Percentiles rank a stretch among this genome's conserved stretches.
Evolutionary conservation across 2,113 vertebrate species (phyloP).

Genomic region (Aphelocoma coerulescens): DNA sequence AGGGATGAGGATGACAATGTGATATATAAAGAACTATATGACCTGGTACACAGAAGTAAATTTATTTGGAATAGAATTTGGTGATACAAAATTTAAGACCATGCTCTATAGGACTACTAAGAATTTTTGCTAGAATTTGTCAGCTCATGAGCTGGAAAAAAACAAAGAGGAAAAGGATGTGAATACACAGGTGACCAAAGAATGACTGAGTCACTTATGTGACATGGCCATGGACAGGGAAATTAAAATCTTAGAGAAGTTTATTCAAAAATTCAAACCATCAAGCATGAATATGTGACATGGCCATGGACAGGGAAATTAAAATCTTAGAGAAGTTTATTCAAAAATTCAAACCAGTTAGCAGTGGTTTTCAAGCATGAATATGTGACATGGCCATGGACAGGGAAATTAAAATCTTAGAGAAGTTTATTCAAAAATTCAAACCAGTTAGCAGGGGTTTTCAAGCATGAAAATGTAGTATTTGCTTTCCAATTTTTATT

Average conservation of each 20-base stretch:
- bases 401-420: not conserved
- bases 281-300: constrained; percentile 39
- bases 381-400: not conserved
- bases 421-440: constrained; percentile 10
- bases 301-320: not conserved
- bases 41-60: not conserved
- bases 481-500: constrained; percentile 16
- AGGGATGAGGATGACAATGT: not conserved
- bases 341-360: constrained; percentile 15
- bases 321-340: not conserved
- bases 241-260: not conserved
- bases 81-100: not conserved
- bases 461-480: constrained; percentile 36
- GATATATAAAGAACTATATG: not conserved
- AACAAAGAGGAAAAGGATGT: not conserved
- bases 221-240: not conserved
- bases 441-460: not conserved
- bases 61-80: not conserved
- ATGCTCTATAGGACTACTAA: not conserved
- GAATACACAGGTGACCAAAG: not conserved
- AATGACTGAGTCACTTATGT: not conserved
- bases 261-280: constrained; percentile 22
- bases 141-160: not conserved
- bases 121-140: not conserved
- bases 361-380: constrained; percentile 7